Conservation (phyloP, 2,113 vertebrate genomes). For the Solea senegalensis region DNA sequence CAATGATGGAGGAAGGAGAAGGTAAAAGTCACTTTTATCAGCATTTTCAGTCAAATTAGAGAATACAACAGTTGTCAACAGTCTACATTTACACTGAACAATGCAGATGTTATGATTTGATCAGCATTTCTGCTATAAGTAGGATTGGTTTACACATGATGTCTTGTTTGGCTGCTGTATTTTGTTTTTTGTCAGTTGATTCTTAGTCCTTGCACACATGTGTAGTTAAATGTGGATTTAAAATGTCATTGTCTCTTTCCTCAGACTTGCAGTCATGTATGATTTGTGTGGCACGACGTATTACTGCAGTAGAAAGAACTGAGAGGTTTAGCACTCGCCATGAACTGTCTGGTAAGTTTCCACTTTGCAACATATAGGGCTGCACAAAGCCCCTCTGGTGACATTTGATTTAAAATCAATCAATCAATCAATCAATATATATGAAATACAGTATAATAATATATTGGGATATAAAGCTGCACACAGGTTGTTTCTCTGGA, state of each 20-base stretch:
- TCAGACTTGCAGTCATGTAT: constrained; percentile 98
- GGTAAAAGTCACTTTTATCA: constrained; percentile 76
- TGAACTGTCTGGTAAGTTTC: constrained; percentile 91
- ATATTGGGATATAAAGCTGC: too few relatives aligned
- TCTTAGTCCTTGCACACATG: too few relatives aligned
- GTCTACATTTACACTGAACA: not conserved
- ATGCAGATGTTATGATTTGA: not conserved
- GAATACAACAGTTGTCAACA: not conserved
- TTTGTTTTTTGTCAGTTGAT: not conserved
- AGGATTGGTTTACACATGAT: not conserved
- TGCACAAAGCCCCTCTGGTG: not conserved
- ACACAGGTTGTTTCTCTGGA: too few relatives aligned
- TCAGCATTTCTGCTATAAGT: not conserved
- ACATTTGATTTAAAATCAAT: too few relatives aligned
- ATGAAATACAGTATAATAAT: too few relatives aligned
- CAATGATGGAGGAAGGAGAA: constrained; percentile 98
- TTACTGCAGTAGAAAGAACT: constrained; percentile 89
- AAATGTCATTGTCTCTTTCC: constrained; percentile 1
- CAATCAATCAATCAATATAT: too few relatives aligned
- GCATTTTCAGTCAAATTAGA: not conserved
- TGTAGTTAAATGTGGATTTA: not conserved
- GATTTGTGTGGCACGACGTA: constrained; percentile 96
- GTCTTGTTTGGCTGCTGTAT: not conserved
- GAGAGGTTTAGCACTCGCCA: constrained; percentile 97
- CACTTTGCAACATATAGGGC: not conserved